Evolutionary conservation across 2,888 invertebrate genomes (phyloP), one percentile per base, ranked within the genome.

Genomic region (Petrophora chlorosata): DNA sequence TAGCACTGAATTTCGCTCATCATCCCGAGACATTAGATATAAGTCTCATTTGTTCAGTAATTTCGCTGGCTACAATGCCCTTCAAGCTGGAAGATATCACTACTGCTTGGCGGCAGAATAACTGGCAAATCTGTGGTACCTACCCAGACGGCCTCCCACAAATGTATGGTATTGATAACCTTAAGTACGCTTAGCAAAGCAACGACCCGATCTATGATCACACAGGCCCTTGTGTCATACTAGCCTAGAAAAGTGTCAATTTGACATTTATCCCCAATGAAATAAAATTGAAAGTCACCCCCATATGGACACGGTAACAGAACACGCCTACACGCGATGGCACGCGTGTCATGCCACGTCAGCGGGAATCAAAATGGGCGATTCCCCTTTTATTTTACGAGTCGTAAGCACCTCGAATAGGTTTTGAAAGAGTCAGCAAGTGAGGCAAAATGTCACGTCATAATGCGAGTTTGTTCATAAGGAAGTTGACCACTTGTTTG

Each of bases 361-460:
- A 36, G 36, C 36, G 3, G 15, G 14, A 23, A 13, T 9, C 35
- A 9, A 14, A 35, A 25, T 10, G 25, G 10, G 19, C 10, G 17
- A 15, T 23, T n/a, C 3, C n/a, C 35, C 12, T n/a, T 35, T 15
- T 22, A 1, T 23, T 34, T 35, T 35, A 35, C 5, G 35, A 23
- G 5, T 25, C 35, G 12, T 35, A 25, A 23, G 14, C 23, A 15
- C 15, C 9, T 15, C 19, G 14, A 3, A 15, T 10, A 10, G 15
- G 16, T 15, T 30, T 16, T 13, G 15, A 9, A 3, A 10, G 2
- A 10, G 9, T 26, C 25, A 26, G 25, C 13, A 8, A 29, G 4
- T 15, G n/a, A 5, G 23, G n/a, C n/a, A 23, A 23, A 23, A 1
- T 23, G 23, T 23, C 23, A 23, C 3, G n/a, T 7, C 3, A 23